Percentiles rank a stretch among this genome's conserved stretches.
phyloP scores from a whole-genome alignment of 2,113 vertebrate genomes.

The Corvus moneduloides region DNA sequence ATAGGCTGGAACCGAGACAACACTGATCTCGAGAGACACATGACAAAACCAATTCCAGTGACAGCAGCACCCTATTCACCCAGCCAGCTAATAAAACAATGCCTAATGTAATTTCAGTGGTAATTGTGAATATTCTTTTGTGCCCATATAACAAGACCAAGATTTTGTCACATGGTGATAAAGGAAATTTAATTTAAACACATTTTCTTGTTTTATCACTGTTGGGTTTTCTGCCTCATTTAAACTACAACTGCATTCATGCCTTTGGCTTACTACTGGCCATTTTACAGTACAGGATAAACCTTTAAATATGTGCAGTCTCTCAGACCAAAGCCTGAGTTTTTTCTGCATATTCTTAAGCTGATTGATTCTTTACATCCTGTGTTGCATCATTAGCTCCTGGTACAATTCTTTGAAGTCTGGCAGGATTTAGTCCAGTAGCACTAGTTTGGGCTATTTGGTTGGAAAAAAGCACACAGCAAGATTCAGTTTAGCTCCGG shows the following conservation, averaged over 20 bases:
- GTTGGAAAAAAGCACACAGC: background rate
- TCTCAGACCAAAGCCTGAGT: background rate
- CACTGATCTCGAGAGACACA: background rate
- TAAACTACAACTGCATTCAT: background rate
- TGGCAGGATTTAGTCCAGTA: background rate
- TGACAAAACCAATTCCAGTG: background rate
- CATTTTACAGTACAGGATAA: background rate
- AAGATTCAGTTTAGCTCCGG: background rate
- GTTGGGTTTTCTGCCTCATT: background rate
- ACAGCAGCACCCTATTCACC: background rate
- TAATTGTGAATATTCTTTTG: background rate
- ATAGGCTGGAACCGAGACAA: background rate
- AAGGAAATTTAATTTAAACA: background rate
- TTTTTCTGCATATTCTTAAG: background rate
- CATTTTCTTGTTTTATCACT: background rate
- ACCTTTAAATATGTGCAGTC: background rate
- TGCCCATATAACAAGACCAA: background rate
- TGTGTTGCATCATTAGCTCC: background rate
- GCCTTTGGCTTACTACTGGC: background rate
- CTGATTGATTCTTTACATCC: background rate
- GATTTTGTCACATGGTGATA: background rate
- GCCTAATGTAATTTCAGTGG: background rate
- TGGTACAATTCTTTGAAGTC: background rate
- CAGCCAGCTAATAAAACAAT: background rate
- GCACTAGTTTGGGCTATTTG: background rate